These are phyloP conservation scores for Thaumatotibia leucotreta DNA, from an alignment of 1,140 invertebrate species.

Conservation along the genomic window DNA sequence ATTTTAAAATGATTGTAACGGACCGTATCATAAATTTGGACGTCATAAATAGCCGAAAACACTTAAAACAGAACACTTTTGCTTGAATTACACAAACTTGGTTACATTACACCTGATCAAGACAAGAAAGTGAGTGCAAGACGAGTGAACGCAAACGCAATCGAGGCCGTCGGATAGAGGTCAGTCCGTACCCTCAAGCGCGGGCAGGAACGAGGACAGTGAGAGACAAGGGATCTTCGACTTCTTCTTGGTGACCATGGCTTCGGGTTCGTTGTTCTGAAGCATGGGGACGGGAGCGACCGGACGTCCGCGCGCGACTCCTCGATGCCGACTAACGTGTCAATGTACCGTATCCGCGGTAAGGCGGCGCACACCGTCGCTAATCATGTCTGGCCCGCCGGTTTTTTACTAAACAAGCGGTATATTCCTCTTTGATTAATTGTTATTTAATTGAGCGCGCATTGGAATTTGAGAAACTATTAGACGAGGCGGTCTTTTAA, in stretches of 20 bases:
- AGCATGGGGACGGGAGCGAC: conserved; percentile 51
- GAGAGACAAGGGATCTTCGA: conserved; percentile 70
- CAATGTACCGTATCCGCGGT: conserved; percentile 54
- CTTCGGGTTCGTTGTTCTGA: conserved; percentile 60
- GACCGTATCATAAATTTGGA: not conserved
- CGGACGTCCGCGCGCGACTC: conserved; percentile 65
- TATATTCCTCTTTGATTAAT: not conserved
- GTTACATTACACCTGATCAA: conserved; percentile 65
- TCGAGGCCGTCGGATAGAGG: conserved; percentile 65
- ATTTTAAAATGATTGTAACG: not conserved
- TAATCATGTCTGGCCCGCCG: not conserved
- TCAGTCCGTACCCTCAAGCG: conserved; percentile 68
- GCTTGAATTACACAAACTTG: conserved; percentile 50
- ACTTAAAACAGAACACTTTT: conserved; percentile 39
- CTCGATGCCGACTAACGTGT: conserved; percentile 41
- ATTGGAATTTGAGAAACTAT: not conserved
- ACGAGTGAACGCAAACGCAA: conserved; percentile 61
- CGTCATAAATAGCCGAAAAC: conserved; percentile 11
- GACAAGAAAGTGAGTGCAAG: conserved; percentile 68
- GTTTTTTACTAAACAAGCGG: not conserved
- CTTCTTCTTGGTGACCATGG: conserved; percentile 69
- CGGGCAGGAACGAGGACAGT: conserved; percentile 63
- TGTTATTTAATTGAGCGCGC: not conserved
- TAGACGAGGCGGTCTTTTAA: not conserved
- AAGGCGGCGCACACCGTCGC: conserved; percentile 41